Conservation (phyloP, 53 echinoderm and acorn worm species). For the Zoroaster sp. region DNA sequence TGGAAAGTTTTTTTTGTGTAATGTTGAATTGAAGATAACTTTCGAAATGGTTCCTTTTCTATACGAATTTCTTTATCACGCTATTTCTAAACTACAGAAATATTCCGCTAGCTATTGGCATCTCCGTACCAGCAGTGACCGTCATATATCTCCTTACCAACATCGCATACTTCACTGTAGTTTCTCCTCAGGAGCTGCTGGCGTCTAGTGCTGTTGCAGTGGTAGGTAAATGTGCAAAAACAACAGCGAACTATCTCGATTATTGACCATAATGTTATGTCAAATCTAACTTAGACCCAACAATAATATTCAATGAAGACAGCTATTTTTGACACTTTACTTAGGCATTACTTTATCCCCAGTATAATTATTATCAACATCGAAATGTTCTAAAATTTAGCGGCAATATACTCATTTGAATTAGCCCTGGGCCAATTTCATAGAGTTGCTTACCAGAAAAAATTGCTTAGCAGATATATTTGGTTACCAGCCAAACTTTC, state of each 20-base stretch:
- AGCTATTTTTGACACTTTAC: too few relatives aligned
- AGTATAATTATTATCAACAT: not conserved
- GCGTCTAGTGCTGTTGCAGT: slow-evolving; percentile 56
- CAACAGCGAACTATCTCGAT: not conserved
- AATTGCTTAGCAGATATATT: too few relatives aligned
- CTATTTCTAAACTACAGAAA: not conserved
- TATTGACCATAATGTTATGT: not conserved
- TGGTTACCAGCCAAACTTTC: too few relatives aligned
- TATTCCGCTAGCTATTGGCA: slow-evolving; percentile 11
- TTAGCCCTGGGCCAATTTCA: too few relatives aligned
- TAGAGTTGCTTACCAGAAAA: too few relatives aligned
- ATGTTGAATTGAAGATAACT: not conserved
- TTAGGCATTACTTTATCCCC: too few relatives aligned
- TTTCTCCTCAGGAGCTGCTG: slow-evolving; percentile 22
- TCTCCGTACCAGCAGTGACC: slow-evolving; percentile 28
- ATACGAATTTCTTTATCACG: not conserved
- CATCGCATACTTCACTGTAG: slow-evolving; percentile 39
- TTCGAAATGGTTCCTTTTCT: not conserved
- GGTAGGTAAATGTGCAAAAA: not conserved
- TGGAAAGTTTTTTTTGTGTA: not conserved
- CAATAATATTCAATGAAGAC: too few relatives aligned
- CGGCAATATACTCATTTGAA: too few relatives aligned
- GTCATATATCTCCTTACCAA: slow-evolving; percentile 23
- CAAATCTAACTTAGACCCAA: not conserved
- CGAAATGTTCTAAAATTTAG: not conserved